These are phyloP conservation scores for Agrotis exclamationis DNA, from an alignment of 2,888 invertebrate species.

Conservation along the genomic window DNA sequence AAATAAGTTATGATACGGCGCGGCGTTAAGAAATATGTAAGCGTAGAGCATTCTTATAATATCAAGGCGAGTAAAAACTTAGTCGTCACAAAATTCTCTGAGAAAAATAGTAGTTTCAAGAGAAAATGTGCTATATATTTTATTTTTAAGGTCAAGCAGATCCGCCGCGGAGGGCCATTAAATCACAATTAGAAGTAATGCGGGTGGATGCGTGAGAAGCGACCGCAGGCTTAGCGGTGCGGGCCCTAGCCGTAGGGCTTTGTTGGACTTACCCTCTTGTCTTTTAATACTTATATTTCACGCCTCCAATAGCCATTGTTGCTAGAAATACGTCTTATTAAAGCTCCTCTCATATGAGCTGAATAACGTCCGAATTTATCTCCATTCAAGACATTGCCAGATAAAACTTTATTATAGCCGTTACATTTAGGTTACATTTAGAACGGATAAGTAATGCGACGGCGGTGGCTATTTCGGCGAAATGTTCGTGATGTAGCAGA, in stretches of 20 bases:
- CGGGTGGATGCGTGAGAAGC: slow-evolving; percentile 87
- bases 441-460: slow-evolving; percentile 68
- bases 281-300: slow-evolving; percentile 85
- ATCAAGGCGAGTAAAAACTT: slow-evolving; percentile 27
- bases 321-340: slow-evolving; percentile 64
- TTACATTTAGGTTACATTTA: slow-evolving; percentile 69
- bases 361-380: slow-evolving; percentile 42
- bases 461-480: slow-evolving; percentile 63
- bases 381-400: slow-evolving; percentile 55
- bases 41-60: slow-evolving; percentile 10
- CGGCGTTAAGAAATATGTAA: slow-evolving; percentile 11
- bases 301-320: slow-evolving; percentile 73
- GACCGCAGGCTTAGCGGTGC: slow-evolving; percentile 80
- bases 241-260: slow-evolving; percentile 81
- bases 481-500: slow-evolving; percentile 71
- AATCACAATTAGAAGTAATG: slow-evolving; percentile 90
- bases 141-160: slow-evolving; percentile 85
- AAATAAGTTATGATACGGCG: neutral
- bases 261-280: slow-evolving; percentile 84
- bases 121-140: slow-evolving; percentile 75
- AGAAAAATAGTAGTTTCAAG: slow-evolving; percentile 64
- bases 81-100: slow-evolving; percentile 55
- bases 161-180: slow-evolving; percentile 86
- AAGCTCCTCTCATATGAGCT: slow-evolving; percentile 43
- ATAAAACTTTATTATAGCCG: slow-evolving; percentile 69